These are phyloP conservation scores for Diadumene lineata DNA, from an alignment of 92 coral and sea anemone genomes.

Conservation along the genomic window DNA sequence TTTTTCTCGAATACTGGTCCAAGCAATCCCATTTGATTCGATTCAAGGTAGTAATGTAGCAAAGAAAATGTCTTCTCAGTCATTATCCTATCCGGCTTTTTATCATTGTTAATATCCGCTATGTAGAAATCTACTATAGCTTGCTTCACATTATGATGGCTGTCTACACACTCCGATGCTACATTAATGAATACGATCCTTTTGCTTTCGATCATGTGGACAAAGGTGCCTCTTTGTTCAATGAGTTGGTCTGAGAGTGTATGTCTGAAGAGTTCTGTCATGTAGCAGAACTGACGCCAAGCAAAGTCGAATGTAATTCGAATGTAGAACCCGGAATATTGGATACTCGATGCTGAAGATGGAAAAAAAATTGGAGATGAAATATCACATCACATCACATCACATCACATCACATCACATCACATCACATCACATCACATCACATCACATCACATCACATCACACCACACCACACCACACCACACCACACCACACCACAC, in stretches of 20 bases:
- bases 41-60: constrained; percentile 22
- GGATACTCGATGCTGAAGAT: constrained; percentile 4
- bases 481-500: neutral
- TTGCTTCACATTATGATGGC: constrained; percentile 10
- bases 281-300: constrained; percentile 54
- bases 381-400: neutral
- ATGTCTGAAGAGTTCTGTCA: constrained; percentile 49
- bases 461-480: constrained; percentile 8
- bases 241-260: constrained; percentile 50
- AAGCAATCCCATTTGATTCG: constrained; percentile 33
- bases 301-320: constrained; percentile 45
- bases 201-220: neutral
- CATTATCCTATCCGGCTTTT: constrained; percentile 2
- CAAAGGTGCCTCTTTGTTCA: constrained; percentile 12
- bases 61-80: constrained; percentile 24
- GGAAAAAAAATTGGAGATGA: neutral
- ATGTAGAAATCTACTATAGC: constrained; percentile 36
- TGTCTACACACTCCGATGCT: constrained; percentile 6
- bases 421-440: neutral
- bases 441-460: neutral
- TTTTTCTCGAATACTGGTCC: constrained; percentile 31
- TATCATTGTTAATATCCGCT: neutral
- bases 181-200: constrained; percentile 25
- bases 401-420: constrained; percentile 4
- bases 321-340: constrained; percentile 19